Conservation (phyloP, 2,888 invertebrate species). For the Cosmia pyralina region DNA sequence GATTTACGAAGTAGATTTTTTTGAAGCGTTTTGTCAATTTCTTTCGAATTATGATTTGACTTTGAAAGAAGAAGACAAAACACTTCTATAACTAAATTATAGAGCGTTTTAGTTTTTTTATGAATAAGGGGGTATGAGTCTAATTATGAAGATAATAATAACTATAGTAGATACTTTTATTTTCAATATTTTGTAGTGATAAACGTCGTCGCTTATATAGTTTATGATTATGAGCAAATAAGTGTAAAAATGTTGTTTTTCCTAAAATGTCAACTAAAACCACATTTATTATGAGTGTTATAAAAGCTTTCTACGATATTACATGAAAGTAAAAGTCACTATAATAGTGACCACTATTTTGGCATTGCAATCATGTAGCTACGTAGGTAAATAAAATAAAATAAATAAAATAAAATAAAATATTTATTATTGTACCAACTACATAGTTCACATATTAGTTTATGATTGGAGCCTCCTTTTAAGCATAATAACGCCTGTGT, state of each 20-base stretch:
- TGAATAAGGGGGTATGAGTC: neutral
- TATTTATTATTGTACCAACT: no score
- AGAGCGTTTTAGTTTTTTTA: no score
- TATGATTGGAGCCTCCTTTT: no score
- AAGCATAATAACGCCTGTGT: no score
- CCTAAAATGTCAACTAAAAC: slow-evolving; percentile 1
- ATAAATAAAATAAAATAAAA: no score
- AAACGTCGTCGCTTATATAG: neutral
- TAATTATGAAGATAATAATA: slow-evolving; percentile 17
- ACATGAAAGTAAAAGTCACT: slow-evolving; percentile 5
- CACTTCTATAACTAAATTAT: no score
- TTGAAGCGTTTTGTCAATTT: no score
- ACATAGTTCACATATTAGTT: no score
- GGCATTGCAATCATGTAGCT: neutral
- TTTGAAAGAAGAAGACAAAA: no score
- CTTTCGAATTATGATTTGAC: no score
- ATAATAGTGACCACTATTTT: slow-evolving; percentile 15
- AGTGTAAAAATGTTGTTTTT: neutral
- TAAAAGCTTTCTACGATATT: slow-evolving; percentile 38
- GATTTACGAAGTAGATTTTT: neutral
- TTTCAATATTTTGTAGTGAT: neutral
- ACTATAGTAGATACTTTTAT: slow-evolving; percentile 8
- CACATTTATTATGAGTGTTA: slow-evolving; percentile 9
- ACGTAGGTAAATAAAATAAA: no score
- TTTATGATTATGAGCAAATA: neutral